Evolutionary conservation across 1,140 invertebrate species (phyloP).

Genomic region (Drepana arcuata): DNA sequence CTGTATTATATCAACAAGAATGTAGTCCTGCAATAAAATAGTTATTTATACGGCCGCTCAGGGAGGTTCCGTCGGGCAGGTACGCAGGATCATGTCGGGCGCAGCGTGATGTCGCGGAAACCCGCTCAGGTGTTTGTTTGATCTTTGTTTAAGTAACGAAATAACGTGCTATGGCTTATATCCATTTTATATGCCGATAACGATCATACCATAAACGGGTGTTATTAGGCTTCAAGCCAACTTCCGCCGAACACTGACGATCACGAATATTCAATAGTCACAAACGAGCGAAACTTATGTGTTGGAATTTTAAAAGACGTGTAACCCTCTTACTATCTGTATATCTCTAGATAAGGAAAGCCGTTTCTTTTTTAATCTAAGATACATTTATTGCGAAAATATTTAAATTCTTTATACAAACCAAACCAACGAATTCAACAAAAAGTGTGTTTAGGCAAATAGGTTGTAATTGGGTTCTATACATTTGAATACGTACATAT

Average conservation of each 20-base stretch:
- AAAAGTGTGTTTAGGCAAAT: slow-evolving; percentile 7
- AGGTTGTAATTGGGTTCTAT: no score
- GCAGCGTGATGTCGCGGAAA: slow-evolving; percentile 6
- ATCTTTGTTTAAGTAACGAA: no score
- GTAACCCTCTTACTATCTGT: no score
- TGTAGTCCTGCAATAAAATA: slow-evolving; percentile 22
- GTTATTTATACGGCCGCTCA: slow-evolving; percentile 27
- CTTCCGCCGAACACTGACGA: slow-evolving; percentile 10
- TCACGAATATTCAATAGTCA: slow-evolving; percentile 9
- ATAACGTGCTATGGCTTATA: slow-evolving; percentile 13
- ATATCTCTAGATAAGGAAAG: no score
- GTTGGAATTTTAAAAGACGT: no score
- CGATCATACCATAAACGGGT: slow-evolving; percentile 18
- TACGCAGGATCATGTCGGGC: neutral
- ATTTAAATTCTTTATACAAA: neutral
- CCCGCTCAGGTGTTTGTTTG: no score
- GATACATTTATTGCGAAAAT: neutral
- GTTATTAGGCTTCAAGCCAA: slow-evolving; percentile 12
- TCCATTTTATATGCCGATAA: slow-evolving; percentile 10
- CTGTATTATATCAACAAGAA: slow-evolving; percentile 15
- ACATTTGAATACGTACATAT: no score
- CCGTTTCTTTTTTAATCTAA: neutral
- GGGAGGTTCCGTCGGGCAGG: slow-evolving; percentile 9
- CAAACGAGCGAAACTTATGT: slow-evolving; percentile 10
- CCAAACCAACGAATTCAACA: neutral